A percentile compares a stretch with the other conserved stretches of the same genome.
Evolutionary conservation across 2,113 vertebrate genomes (phyloP).

Genomic region (Crypturellus undulatus): DNA sequence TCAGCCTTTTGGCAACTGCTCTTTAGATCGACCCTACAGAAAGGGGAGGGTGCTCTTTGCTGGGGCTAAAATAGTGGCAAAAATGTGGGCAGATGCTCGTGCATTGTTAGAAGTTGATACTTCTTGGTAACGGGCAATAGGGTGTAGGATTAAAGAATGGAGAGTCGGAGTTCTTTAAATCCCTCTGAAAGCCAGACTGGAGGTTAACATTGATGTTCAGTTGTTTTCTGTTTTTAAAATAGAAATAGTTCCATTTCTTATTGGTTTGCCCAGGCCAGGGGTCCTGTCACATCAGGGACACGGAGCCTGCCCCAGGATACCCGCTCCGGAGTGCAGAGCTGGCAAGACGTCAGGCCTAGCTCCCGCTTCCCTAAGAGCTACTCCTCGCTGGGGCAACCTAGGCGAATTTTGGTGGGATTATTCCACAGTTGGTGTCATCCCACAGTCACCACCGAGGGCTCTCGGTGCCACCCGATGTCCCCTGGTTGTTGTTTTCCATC

Average conservation of each 20-base stretch:
- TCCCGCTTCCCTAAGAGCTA: background rate
- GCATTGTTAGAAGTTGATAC: background rate
- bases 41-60: conserved; percentile 50
- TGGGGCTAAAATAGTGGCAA: background rate
- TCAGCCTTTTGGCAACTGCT: conserved; percentile 71
- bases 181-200: conserved; percentile 3
- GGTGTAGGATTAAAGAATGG: conserved; percentile 17
- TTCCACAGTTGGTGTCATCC: background rate
- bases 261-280: background rate
- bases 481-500: background rate
- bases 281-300: accelerated
- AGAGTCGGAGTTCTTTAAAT: conserved; percentile 1
- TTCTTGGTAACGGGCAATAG: background rate
- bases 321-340: too few relatives aligned
- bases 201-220: background rate
- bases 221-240: background rate
- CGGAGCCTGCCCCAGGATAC: background rate
- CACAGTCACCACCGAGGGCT: background rate
- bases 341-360: background rate
- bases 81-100: conserved; percentile 58
- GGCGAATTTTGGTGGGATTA: accelerated
- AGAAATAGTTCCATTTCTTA: background rate
- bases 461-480: background rate
- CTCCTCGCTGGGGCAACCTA: background rate
- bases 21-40: conserved; percentile 70